These are phyloP conservation scores for Notiomystis cincta DNA, from an alignment of 2,113 vertebrate genomes.

Conservation along the genomic window DNA sequence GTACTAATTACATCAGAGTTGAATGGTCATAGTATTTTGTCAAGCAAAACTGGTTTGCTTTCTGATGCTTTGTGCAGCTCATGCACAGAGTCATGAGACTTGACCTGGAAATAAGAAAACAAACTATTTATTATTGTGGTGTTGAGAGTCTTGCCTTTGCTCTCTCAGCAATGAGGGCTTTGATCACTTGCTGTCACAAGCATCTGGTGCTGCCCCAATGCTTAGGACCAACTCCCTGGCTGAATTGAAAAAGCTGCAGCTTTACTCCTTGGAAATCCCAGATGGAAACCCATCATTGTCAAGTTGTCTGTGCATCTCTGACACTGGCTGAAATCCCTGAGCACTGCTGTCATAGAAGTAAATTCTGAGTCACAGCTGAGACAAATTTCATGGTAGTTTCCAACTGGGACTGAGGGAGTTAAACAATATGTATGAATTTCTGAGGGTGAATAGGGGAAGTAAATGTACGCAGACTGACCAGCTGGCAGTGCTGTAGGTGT, in stretches of 20 bases:
- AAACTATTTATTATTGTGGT: neutral
- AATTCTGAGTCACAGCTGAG: slow-evolving; percentile 6
- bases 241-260: neutral
- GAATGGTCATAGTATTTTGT: neutral
- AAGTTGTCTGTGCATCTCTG: neutral
- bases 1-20: neutral
- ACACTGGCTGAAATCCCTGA: neutral
- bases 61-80: no score
- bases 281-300: neutral
- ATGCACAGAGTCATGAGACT: neutral
- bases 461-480: neutral
- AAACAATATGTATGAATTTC: neutral
- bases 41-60: neutral
- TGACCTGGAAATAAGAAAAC: neutral
- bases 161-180: neutral
- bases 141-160: neutral
- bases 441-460: neutral
- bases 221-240: neutral
- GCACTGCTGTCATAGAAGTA: neutral
- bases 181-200: neutral
- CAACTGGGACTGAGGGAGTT: neutral
- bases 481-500: neutral
- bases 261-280: neutral
- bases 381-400: neutral
- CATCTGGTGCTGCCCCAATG: neutral